phyloP scores from a whole-genome alignment of 2,797 vertebrate species.

The Cryptoblepharus egeriae region DNA sequence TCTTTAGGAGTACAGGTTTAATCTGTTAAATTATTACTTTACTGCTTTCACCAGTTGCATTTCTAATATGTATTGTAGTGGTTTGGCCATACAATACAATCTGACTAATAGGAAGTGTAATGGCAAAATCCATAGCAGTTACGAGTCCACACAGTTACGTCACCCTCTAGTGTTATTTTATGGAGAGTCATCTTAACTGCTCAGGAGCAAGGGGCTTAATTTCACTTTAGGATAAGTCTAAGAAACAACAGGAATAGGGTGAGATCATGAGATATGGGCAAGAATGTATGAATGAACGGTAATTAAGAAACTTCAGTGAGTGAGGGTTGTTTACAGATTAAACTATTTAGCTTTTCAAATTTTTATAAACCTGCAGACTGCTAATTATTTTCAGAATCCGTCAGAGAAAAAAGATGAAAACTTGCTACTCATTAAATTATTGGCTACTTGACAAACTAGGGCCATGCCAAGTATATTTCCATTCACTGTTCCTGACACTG shows the following conservation, averaged over 20 bases:
- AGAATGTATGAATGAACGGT: neutral
- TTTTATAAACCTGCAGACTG: neutral
- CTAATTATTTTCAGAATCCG: neutral
- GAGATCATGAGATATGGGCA: neutral
- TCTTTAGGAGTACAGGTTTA: too few relatives aligned
- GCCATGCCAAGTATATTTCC: conserved; percentile 39
- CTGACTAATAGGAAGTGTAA: neutral
- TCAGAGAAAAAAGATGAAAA: conserved; percentile 7
- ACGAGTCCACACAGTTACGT: too few relatives aligned
- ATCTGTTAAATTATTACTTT: neutral
- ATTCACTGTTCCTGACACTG: conserved; percentile 41
- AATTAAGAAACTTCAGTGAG: neutral
- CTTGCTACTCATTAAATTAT: conserved; percentile 21
- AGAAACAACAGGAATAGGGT: too few relatives aligned
- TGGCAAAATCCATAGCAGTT: too few relatives aligned
- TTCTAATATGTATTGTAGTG: neutral
- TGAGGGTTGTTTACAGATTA: neutral
- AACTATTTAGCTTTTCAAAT: neutral
- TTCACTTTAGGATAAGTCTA: too few relatives aligned
- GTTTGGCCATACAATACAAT: neutral
- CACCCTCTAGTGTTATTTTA: too few relatives aligned
- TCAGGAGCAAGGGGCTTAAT: too few relatives aligned
- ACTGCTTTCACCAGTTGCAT: neutral
- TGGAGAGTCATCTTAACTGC: too few relatives aligned
- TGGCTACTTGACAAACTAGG: conserved; percentile 29